These are phyloP conservation scores for Brachionus sp. DNA, from an alignment of 1,140 invertebrate genomes.

Conservation along the genomic window DNA sequence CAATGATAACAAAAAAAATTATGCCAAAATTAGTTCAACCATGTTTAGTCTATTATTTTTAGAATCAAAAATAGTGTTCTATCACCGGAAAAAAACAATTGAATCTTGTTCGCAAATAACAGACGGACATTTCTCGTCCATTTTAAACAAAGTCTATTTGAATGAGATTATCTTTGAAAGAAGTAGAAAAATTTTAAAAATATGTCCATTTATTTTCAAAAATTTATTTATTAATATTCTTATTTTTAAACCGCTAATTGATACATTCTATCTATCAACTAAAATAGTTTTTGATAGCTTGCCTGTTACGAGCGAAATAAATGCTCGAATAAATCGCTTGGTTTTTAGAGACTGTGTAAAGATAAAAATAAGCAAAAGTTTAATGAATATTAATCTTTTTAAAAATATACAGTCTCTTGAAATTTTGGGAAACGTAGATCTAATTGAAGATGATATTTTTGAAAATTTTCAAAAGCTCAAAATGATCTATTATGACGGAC, in stretches of 20 bases:
- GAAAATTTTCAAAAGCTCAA: background rate
- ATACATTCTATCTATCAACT: background rate
- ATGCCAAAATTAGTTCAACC: too few relatives aligned
- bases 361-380: background rate
- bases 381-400: background rate
- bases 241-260: background rate
- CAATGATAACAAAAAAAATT: too few relatives aligned
- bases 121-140: too few relatives aligned
- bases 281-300: background rate
- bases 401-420: background rate
- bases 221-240: background rate
- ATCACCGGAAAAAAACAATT: too few relatives aligned
- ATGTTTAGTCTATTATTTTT: too few relatives aligned
- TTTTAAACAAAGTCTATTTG: too few relatives aligned
- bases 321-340: background rate
- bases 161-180: too few relatives aligned
- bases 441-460: background rate
- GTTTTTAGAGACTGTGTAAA: background rate
- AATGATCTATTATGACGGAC: background rate
- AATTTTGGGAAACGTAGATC: background rate
- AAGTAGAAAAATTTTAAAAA: background rate
- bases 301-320: background rate
- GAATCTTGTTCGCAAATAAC: too few relatives aligned
- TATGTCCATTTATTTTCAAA: background rate
- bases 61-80: too few relatives aligned